These are phyloP conservation scores for Tylochromis polylepis DNA, from an alignment of 2,113 vertebrate genomes.

Conservation along the genomic window DNA sequence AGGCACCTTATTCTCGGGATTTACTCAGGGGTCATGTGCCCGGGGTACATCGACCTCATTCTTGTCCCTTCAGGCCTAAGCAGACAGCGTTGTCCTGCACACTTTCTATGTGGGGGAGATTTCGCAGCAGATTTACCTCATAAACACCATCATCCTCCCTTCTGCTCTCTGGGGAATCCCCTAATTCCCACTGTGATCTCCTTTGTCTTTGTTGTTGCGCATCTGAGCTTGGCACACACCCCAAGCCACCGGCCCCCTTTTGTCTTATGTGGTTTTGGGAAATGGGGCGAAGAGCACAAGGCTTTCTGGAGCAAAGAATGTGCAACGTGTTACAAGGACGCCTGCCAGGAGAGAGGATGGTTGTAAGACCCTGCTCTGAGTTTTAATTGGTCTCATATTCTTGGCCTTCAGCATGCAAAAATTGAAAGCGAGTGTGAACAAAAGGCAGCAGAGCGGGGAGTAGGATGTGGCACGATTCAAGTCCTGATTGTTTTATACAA, in stretches of 20 bases:
- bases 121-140: slow-evolving; percentile 59
- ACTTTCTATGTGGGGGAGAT: slow-evolving; percentile 12
- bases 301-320: slow-evolving; percentile 45
- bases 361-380: slow-evolving; percentile 2
- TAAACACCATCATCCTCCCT: neutral
- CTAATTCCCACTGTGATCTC: slow-evolving; percentile 33
- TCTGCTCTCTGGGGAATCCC: slow-evolving; percentile 28
- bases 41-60: slow-evolving; percentile 28
- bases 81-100: slow-evolving; percentile 1
- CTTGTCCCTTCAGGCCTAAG: slow-evolving; percentile 9
- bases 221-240: slow-evolving; percentile 20
- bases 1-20: neutral
- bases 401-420: slow-evolving; percentile 36
- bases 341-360: slow-evolving; percentile 35
- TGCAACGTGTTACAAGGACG: slow-evolving; percentile 43
- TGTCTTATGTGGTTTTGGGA: slow-evolving; percentile 30
- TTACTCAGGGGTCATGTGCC: slow-evolving; percentile 10
- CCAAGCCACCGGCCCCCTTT: slow-evolving; percentile 14
- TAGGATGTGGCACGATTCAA: neutral
- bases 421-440: neutral
- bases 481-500: neutral
- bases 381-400: slow-evolving; percentile 66
- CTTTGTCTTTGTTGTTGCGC: slow-evolving; percentile 37
- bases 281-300: neutral
- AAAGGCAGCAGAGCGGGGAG: neutral